Evolutionary conservation across 1,140 invertebrate genomes (phyloP), one percentile per base, ranked within the genome.

Genomic region (Pectinophora gossypiella): DNA sequence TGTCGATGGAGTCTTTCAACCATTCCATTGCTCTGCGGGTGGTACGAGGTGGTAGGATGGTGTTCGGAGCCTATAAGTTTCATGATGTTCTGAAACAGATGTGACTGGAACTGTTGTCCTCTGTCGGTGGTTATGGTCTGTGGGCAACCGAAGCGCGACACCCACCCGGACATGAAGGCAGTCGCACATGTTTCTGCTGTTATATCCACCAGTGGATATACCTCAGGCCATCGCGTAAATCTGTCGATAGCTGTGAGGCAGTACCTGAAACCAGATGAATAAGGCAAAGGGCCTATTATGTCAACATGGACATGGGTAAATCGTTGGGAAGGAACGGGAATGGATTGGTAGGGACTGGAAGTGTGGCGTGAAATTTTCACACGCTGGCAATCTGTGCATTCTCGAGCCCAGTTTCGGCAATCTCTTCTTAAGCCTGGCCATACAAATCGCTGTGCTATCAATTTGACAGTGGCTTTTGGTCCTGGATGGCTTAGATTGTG

Each of bases 1-100:
- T 61, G 54, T 0, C 82, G 51, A 51, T 87, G 84, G 42, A 67
- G 65, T 2, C 83, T 54, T 52, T 88, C 81, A 9, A 88, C 56
- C 56, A 83, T 65, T 0, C 82, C 77, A 47, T 87, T 87, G 10
- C 78, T 54, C 10, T 47, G 46, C 6, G 82, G 75, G 42, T 85
- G 78, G 36, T 79, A 79, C 32, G 75, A 59, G 1, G 78, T 84
- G 2, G 84, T 88, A 15, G 61, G 50, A 2, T 48, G 19, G 36
- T 64, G 54, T 3, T 50, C 10, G n/a, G 21, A 19, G 1, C 48
- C 48, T 3, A 42, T 36, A 5, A 70, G 27, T 12, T 59, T 58
- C 13, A 54, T 58, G 1, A 50, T 2, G 10, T 2, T 9, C 4
- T 13, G 1, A 22, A 50, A 50, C 5, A 50, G 36, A 10, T 40